A percentile compares a stretch with the other conserved stretches of the same genome.
Conservation (phyloP, 2,113 vertebrate genomes). For the Microcebus griseorufus region DNA sequence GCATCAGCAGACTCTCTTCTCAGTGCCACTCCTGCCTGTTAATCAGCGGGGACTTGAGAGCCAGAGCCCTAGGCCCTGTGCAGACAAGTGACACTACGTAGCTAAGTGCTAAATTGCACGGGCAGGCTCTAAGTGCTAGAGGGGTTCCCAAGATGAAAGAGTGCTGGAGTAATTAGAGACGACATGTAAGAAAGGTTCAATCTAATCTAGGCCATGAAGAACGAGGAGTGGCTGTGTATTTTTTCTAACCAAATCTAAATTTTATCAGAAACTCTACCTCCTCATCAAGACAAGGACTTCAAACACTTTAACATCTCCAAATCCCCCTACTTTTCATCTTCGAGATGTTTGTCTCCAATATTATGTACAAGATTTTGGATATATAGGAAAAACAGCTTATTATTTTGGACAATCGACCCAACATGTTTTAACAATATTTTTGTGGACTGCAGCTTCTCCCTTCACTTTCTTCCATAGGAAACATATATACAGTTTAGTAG, state of each 20-base stretch:
- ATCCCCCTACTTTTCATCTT: not conserved
- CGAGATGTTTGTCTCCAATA: not conserved
- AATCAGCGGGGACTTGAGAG: not conserved
- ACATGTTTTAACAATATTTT: not conserved
- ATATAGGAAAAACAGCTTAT: not conserved
- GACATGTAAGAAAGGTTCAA: not conserved
- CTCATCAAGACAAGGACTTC: not conserved
- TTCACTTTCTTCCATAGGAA: not conserved
- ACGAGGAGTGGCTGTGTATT: not conserved
- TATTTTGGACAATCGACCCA: not conserved
- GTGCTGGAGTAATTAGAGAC: not conserved
- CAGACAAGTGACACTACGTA: not conserved
- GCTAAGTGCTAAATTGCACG: not conserved
- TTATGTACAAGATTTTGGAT: not conserved
- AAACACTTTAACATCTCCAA: not conserved
- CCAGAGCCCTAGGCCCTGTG: not conserved
- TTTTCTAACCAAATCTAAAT: not conserved
- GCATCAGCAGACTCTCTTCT: accelerated
- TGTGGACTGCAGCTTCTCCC: not conserved
- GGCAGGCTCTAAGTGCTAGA: not conserved
- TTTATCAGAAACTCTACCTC: not conserved
- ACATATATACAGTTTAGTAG: accelerated
- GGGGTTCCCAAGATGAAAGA: not conserved
- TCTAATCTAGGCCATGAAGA: not conserved
- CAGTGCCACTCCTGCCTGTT: not conserved